Percentiles rank a stretch among this genome's conserved stretches.
These are phyloP conservation scores for Melieria picta DNA, from an alignment of 2,888 invertebrate genomes.

Conservation along the genomic window DNA sequence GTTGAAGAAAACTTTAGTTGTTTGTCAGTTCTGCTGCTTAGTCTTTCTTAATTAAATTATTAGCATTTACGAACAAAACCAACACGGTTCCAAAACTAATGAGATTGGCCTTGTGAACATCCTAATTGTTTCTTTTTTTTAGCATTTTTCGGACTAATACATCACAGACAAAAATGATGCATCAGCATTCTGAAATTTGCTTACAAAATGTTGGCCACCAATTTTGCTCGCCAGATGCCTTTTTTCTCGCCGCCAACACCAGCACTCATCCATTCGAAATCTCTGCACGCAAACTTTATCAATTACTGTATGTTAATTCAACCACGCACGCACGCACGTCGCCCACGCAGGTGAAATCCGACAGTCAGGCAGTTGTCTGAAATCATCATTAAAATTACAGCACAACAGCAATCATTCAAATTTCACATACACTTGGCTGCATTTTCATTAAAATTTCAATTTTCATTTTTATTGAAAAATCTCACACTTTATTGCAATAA, in stretches of 20 bases:
- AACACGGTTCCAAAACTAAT: background rate
- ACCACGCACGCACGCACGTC: background rate
- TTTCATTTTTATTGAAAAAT: background rate
- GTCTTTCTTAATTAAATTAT: background rate
- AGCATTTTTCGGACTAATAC: no score
- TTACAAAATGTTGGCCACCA: no score
- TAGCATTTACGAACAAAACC: background rate
- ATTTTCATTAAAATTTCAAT: background rate
- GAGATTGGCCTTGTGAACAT: background rate
- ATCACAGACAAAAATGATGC: no score
- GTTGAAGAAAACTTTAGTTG: no score
- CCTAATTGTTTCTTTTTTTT: no score
- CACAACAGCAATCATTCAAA: no score
- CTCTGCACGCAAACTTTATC: conserved; percentile 23
- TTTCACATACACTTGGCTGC: background rate
- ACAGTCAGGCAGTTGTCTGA: conserved; percentile 6
- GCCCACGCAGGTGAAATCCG: background rate
- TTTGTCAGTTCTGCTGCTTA: no score
- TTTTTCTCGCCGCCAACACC: no score
- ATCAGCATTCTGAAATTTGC: no score
- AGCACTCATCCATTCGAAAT: no score
- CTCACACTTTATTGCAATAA: background rate
- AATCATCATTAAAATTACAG: background rate
- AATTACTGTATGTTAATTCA: conserved; percentile 35
- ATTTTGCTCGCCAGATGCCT: no score